Conservation (phyloP, 2,888 invertebrate genomes). For the Pherbina coryleti region DNA sequence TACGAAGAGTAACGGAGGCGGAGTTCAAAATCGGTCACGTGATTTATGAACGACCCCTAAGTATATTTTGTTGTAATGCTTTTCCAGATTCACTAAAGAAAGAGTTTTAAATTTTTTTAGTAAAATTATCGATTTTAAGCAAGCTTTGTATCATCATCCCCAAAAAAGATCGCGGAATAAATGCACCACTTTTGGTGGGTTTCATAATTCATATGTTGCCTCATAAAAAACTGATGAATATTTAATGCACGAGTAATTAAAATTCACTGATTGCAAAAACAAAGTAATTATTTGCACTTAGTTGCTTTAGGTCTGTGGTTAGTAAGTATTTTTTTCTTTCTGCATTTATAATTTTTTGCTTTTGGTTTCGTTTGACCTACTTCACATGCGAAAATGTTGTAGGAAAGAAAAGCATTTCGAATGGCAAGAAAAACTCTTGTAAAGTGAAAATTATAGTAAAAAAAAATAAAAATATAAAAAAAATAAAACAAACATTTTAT, state of each 20-base stretch:
- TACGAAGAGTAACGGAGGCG: no score
- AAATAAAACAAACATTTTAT: not conserved
- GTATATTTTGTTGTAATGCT: no score
- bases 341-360: constrained; percentile 11
- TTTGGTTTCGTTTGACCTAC: constrained; percentile 35
- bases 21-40: no score
- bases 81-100: no score
- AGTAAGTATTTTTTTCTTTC: not conserved
- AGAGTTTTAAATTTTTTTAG: not conserved
- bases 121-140: no score
- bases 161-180: no score
- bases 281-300: not conserved
- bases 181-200: no score
- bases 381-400: constrained; percentile 1
- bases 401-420: constrained; percentile 2
- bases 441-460: constrained; percentile 20
- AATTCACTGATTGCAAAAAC: not conserved
- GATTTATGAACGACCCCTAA: no score
- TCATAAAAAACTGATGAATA: not conserved
- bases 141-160: no score
- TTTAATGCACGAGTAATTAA: not conserved
- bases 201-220: no score
- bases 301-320: not conserved
- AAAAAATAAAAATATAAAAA: not conserved
- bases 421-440: constrained; percentile 6